These are phyloP conservation scores for Nasonovia ribisnigri DNA, from an alignment of 2,888 invertebrate genomes.

Conservation along the genomic window DNA sequence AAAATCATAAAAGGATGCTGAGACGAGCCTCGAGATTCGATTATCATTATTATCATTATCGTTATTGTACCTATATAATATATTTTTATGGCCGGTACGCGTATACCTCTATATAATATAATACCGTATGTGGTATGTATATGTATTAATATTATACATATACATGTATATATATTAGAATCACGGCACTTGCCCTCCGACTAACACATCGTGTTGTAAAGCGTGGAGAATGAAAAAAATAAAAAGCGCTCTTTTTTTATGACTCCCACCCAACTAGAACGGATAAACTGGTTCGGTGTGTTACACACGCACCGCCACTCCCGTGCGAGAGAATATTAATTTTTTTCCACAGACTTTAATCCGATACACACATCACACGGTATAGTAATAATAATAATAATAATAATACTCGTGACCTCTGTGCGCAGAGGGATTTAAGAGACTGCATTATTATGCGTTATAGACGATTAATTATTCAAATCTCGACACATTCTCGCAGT, in stretches of 20 bases:
- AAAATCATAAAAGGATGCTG: constrained; percentile 50
- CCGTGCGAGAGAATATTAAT: constrained; percentile 50
- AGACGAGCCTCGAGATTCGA: constrained; percentile 53
- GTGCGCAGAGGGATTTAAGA: constrained; percentile 47
- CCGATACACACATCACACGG: constrained; percentile 25
- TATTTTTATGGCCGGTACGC: neutral
- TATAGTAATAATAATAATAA: constrained; percentile 34
- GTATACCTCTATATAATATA: neutral
- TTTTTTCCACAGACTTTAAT: constrained; percentile 44
- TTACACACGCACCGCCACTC: neutral
- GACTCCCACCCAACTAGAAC: constrained; percentile 61
- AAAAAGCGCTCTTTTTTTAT: constrained; percentile 38
- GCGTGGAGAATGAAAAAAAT: neutral
- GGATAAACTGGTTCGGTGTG: constrained; percentile 60
- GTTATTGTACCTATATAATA: neutral
- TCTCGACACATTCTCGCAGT: constrained; percentile 52
- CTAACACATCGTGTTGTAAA: neutral
- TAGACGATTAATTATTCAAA: constrained; percentile 61
- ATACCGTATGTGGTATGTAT: neutral
- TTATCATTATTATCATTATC: constrained; percentile 57
- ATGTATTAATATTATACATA: too few species aligned
- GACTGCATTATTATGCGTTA: constrained; percentile 9
- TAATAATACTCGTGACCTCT: constrained; percentile 45
- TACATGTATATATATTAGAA: constrained; percentile 31
- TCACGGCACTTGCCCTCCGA: constrained; percentile 44